Conservation (phyloP, 2,888 invertebrate species). For the Palloptera scutellata region DNA sequence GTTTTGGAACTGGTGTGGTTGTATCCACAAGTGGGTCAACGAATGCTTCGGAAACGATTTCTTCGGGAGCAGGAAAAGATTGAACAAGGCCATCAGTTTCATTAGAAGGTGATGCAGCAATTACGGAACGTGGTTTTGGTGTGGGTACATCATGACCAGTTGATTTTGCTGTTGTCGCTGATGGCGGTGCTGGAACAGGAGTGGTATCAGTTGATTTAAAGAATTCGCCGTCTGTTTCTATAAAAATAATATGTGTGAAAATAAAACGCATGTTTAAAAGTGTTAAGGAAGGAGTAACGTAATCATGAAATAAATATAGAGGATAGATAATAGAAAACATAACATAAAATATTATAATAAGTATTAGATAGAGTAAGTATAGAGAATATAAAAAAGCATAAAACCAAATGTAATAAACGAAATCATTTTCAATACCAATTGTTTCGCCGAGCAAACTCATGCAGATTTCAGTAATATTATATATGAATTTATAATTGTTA, state of each 20-base stretch:
- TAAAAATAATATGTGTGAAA: constrained; percentile 63
- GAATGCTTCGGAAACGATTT: constrained; percentile 4
- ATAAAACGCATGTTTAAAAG: constrained; percentile 58
- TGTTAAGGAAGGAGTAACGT: constrained; percentile 51
- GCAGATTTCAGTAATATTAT: no score
- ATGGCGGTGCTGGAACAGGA: constrained; percentile 50
- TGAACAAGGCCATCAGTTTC: constrained; percentile 20
- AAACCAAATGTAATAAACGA: constrained; percentile 22
- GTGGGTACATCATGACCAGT: constrained; percentile 56
- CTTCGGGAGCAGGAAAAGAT: constrained; percentile 17
- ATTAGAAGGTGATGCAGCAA: constrained; percentile 52
- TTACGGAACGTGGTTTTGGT: constrained; percentile 66
- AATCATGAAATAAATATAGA: constrained; percentile 42
- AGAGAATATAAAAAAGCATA: constrained; percentile 8
- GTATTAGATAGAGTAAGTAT: neutral
- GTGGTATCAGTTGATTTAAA: constrained; percentile 55
- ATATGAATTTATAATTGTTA: constrained; percentile 34
- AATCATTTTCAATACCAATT: neutral
- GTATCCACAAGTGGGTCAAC: constrained; percentile 16
- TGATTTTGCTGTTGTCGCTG: constrained; percentile 49
- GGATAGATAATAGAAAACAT: constrained; percentile 45
- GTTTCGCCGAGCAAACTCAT: no score
- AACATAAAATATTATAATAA: constrained; percentile 21
- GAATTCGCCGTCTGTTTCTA: constrained; percentile 63
- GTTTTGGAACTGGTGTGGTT: constrained; percentile 57